Percentiles rank a stretch among this genome's conserved stretches.
Conservation (phyloP, 2,113 vertebrate genomes). For the Pterocles burchelli region DNA sequence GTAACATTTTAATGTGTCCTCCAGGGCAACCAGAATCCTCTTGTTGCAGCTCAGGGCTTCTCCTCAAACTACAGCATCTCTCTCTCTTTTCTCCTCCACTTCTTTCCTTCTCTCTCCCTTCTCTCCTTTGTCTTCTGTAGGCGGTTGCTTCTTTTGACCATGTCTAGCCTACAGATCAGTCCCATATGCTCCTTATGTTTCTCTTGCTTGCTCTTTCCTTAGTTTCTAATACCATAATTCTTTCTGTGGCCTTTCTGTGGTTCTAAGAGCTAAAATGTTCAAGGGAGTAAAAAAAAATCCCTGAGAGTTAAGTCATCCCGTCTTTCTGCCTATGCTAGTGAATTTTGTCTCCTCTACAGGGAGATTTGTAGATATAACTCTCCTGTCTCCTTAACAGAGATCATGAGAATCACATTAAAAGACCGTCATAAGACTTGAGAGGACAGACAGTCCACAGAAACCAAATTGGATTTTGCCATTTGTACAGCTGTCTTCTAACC, state of each 20-base stretch:
- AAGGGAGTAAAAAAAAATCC: not conserved
- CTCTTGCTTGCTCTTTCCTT: conserved; percentile 1
- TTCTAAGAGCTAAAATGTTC: not conserved
- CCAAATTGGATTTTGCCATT: not conserved
- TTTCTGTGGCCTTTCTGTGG: not conserved
- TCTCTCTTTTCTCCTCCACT: not conserved
- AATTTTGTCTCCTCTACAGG: not conserved
- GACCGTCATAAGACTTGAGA: not conserved
- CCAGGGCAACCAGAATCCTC: not conserved
- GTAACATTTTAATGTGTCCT: not conserved
- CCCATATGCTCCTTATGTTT: not conserved
- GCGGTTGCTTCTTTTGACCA: not conserved
- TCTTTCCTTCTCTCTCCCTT: not conserved
- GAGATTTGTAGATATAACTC: not conserved
- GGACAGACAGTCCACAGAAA: not conserved
- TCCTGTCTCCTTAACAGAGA: not conserved
- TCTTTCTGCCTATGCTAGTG: not conserved
- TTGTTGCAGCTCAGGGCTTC: not conserved
- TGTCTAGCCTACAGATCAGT: not conserved
- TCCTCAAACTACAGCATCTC: not conserved
- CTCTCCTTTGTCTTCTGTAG: not conserved
- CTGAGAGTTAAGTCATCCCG: not conserved
- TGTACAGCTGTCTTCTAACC: not conserved
- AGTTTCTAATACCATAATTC: not conserved
- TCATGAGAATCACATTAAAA: not conserved